These are phyloP conservation scores for Pyrgus malvae DNA, from an alignment of 2,888 invertebrate species.

Conservation along the genomic window DNA sequence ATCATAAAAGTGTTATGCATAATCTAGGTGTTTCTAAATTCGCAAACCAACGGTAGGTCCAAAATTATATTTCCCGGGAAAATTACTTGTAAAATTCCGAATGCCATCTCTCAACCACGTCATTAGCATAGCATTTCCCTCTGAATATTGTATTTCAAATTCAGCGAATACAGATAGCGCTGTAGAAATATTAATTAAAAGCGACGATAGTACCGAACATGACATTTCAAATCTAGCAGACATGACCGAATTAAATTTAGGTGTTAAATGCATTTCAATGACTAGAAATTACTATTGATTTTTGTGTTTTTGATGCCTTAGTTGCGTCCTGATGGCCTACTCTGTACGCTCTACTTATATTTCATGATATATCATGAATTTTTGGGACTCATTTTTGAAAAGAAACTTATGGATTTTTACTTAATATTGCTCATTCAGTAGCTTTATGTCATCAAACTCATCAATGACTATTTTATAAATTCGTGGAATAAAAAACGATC, in stretches of 20 bases:
- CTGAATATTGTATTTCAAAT: slow-evolving; percentile 46
- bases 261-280: too few species aligned
- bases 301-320: too few species aligned
- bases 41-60: slow-evolving; percentile 1
- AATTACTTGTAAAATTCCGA: slow-evolving; percentile 14
- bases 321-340: too few species aligned
- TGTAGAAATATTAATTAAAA: slow-evolving; percentile 57
- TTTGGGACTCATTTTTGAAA: too few species aligned
- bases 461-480: too few species aligned
- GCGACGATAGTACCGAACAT: slow-evolving; percentile 23
- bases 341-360: too few species aligned
- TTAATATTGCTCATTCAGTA: too few species aligned
- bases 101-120: slow-evolving; percentile 24
- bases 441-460: too few species aligned
- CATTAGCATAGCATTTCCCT: slow-evolving; percentile 46
- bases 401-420: too few species aligned
- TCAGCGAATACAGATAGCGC: slow-evolving; percentile 42
- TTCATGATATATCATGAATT: too few species aligned
- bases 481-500: too few species aligned
- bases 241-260: slow-evolving; percentile 6
- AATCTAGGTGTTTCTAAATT: background rate
- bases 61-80: slow-evolving; percentile 7
- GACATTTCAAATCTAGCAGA: slow-evolving; percentile 25
- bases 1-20: too few species aligned
- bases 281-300: background rate